Evolutionary conservation across 2,888 invertebrate genomes (phyloP).

Genomic region (Drosophila subquinaria): DNA sequence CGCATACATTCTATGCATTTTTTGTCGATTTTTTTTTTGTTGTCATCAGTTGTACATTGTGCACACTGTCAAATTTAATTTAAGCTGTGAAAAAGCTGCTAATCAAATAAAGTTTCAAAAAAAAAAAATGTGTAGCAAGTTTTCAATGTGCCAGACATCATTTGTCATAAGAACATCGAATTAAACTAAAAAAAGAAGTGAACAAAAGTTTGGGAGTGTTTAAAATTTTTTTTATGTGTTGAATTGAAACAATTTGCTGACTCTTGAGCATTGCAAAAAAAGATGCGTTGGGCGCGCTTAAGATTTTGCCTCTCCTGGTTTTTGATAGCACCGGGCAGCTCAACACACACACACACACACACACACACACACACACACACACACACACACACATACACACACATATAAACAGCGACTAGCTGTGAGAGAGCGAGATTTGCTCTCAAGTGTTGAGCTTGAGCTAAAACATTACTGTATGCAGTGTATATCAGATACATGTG

Average conservation of each 20-base stretch:
- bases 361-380: slow-evolving; percentile 14
- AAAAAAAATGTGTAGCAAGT: background rate
- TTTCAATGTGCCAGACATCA: background rate
- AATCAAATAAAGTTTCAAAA: background rate
- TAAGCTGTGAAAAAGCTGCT: background rate
- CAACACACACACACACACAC: slow-evolving; percentile 31
- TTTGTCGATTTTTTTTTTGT: slow-evolving; percentile 8
- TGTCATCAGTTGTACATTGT: background rate
- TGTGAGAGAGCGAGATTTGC: slow-evolving; percentile 25
- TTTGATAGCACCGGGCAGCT: slow-evolving; percentile 60
- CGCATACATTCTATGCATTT: background rate
- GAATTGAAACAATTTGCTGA: slow-evolving; percentile 53
- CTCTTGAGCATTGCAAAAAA: slow-evolving; percentile 28
- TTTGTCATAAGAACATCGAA: background rate
- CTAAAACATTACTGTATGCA: slow-evolving; percentile 8
- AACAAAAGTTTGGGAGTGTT: background rate
- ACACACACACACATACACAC: slow-evolving; percentile 19
- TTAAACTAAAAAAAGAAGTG: background rate
- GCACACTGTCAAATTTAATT: background rate
- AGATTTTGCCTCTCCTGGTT: slow-evolving; percentile 44
- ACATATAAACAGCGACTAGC: background rate
- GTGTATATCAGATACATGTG: slow-evolving; percentile 17
- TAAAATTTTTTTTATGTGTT: background rate
- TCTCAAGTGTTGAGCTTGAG: slow-evolving; percentile 21
- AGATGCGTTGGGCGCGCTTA: slow-evolving; percentile 50